Base-by-base conservation (phyloP, 2,888 invertebrate species). In the Phytoseiulus persimilis region DNA sequence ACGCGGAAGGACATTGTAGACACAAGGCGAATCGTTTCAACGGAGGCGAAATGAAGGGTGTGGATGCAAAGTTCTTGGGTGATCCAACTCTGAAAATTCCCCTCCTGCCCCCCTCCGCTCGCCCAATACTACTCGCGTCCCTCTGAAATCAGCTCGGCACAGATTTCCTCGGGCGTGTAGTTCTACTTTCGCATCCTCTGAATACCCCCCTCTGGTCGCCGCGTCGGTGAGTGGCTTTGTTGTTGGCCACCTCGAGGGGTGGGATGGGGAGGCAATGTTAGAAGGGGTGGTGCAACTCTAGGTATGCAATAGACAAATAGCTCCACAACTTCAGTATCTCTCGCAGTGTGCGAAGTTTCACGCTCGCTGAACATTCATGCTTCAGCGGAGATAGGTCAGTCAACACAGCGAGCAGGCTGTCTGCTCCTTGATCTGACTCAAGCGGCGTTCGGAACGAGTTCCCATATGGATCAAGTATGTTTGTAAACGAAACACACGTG, bases 271-370 rank as follows among this genome's bases (percentile, higher is more conserved):
- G 65, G 46, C 46, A 14, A 46, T 11, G 46, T 46, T 11, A 14
- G 46, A 46, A 14, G 65, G 18, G 65, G 1, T 65, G 18, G 65
- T 23, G 65, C 1, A 14, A 23, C 65, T 23, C 65, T 14, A 65
- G 65, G 65, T 65, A 65, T 65, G 65, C 65, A 65, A 65, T 65
- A 65, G 65, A 65, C 65, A 65, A 65, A 65, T 65, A 65, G 65
- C 65, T 65, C 65, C 14, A 28, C 65, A 65, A 65, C 65, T 65
- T 65, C 65, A 65, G 65, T 65, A 65, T 65, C 65, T 65, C 65
- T 14, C 18, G 18, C 18, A 65, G 65, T 65, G 65, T 2, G 65
- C 65, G 65, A 65, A 28, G 5, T 65, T 65, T 65, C 65, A 65
- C 65, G 65, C 65, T 65, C 65, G 28, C 5, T 65, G 65, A 65